These are phyloP conservation scores for Bagarius yarrelli DNA, from an alignment of 2,113 vertebrate genomes.

Conservation along the genomic window DNA sequence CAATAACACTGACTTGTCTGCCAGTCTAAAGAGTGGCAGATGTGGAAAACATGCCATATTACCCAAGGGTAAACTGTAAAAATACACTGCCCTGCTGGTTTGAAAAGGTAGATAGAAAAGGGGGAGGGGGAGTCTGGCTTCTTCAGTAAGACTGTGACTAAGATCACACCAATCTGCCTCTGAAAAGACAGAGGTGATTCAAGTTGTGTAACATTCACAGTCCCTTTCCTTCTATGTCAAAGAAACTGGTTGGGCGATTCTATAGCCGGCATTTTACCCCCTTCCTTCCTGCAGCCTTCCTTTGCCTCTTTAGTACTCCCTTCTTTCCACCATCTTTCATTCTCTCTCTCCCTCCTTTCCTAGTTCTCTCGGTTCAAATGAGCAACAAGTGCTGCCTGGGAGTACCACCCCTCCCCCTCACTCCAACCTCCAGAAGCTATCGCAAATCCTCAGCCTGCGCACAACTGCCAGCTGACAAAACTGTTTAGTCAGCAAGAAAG, in stretches of 20 bases:
- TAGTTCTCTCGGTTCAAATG: slow-evolving; percentile 42
- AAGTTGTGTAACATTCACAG: slow-evolving; percentile 50
- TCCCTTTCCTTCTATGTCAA: slow-evolving; percentile 18
- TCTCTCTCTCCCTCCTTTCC: slow-evolving; percentile 29
- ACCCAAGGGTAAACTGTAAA: slow-evolving; percentile 5
- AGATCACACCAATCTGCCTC: slow-evolving; percentile 30
- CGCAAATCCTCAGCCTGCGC: slow-evolving; percentile 73
- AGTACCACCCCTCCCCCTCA: slow-evolving; percentile 58
- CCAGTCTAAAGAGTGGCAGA: slow-evolving; percentile 40
- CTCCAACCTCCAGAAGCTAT: slow-evolving; percentile 71
- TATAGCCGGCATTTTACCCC: slow-evolving; percentile 27
- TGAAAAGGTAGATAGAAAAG: background rate
- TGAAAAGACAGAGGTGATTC: slow-evolving; percentile 17
- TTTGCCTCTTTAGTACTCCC: background rate
- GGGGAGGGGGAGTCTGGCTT: background rate
- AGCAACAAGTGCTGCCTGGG: slow-evolving; percentile 61
- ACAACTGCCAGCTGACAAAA: slow-evolving; percentile 81
- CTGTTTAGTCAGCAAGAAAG: slow-evolving; percentile 81
- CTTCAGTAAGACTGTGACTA: slow-evolving; percentile 19
- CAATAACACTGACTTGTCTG: slow-evolving; percentile 23
- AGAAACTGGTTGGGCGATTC: slow-evolving; percentile 54
- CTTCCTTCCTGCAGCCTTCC: slow-evolving; percentile 25
- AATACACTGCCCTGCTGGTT: slow-evolving; percentile 7
- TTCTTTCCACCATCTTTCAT: slow-evolving; percentile 9
- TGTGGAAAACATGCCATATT: background rate